phyloP scores from a whole-genome alignment of 2,797 vertebrate species.

The Poeciliopsis presidionis region DNA sequence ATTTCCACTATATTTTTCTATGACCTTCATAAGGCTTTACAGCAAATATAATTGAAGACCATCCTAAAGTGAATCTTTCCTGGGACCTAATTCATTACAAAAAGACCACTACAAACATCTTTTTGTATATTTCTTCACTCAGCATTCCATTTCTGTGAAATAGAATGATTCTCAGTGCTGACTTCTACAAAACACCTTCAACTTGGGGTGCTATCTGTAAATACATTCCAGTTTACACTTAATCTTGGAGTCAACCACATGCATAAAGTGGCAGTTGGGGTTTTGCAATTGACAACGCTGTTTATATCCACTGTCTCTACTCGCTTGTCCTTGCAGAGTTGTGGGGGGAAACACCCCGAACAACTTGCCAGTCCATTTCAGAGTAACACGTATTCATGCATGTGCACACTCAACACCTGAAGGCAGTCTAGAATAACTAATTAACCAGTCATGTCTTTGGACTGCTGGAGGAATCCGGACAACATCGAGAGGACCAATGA shows the following conservation, averaged over 20 bases:
- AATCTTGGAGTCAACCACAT: not conserved
- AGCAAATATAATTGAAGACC: not conserved
- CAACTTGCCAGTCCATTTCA: not conserved
- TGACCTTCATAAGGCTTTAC: not conserved
- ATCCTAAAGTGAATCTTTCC: conserved; percentile 7
- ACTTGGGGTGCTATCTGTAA: not conserved
- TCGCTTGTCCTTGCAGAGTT: not conserved
- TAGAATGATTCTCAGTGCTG: not conserved
- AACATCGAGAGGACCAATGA: not conserved
- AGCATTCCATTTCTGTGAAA: not conserved
- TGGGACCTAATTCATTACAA: not conserved
- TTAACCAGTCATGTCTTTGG: not conserved
- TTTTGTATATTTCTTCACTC: conserved; percentile 1
- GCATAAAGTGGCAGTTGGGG: not conserved
- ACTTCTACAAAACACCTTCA: not conserved
- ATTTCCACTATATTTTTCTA: not conserved
- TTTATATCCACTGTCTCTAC: not conserved
- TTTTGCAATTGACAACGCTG: not conserved
- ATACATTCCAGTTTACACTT: not conserved
- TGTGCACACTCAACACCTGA: not conserved
- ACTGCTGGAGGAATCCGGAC: not conserved
- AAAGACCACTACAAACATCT: not conserved
- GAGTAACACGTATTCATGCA: not conserved
- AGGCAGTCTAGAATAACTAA: not conserved
- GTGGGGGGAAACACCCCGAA: not conserved